Percentiles rank a stretch among this genome's conserved stretches.
Conservation (phyloP, 2,113 vertebrate genomes). For the Hippocampus barbouri region DNA sequence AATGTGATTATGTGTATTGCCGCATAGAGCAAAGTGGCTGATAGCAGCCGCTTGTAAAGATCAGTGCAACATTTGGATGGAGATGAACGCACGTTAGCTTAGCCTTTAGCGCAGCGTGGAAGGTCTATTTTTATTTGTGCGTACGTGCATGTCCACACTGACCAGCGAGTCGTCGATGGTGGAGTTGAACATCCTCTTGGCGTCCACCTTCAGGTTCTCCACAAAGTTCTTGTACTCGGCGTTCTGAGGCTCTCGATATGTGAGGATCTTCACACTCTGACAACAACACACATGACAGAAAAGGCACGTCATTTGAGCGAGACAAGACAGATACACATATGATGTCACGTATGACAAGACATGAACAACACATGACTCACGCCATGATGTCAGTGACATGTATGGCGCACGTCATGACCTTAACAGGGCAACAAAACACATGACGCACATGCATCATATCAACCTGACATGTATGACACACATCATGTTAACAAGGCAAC, state of each 20-base stretch:
- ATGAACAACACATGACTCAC: not conserved
- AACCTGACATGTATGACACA: no score
- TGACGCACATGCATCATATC: no score
- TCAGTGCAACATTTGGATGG: not conserved
- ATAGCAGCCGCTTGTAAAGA: not conserved
- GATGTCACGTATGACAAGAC: no score
- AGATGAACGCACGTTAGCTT: not conserved
- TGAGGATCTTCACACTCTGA: conserved; percentile 90
- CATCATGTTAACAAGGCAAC: no score
- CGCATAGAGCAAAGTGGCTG: not conserved
- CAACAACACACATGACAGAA: not conserved
- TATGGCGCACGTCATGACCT: no score
- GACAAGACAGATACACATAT: no score
- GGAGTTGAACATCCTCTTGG: conserved; percentile 79
- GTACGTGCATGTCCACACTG: conserved; percentile 25
- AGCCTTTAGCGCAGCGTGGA: not conserved
- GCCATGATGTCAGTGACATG: not conserved
- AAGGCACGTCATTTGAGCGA: no score
- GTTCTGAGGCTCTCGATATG: conserved; percentile 84
- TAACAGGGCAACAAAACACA: no score
- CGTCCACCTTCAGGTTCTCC: conserved; percentile 69
- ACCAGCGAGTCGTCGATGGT: conserved; percentile 84
- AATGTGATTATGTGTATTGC: not conserved
- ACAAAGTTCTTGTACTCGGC: conserved; percentile 81
- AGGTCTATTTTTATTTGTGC: not conserved